Evolutionary conservation across 92 coral and sea anemone species (phyloP), one percentile per base, ranked within the genome.

Genomic region (Desmophyllum pertusum): DNA sequence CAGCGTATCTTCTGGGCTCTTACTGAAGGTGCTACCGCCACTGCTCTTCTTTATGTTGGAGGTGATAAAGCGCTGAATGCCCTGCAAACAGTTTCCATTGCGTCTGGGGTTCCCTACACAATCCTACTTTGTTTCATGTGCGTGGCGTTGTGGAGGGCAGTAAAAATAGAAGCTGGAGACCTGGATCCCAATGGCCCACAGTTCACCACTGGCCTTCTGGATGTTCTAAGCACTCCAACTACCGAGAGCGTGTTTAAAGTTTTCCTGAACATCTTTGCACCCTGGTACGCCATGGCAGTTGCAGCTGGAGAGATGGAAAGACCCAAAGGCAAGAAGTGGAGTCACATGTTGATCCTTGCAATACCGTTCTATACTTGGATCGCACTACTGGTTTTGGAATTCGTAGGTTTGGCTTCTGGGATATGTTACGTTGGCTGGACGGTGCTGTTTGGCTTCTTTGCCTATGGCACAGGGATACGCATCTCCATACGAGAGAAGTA

Each of bases 1-100:
- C 98, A 95, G 84, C 94, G 98, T 10, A 84, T 95, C 78, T 95
- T 95, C 83, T 95, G 98, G 98, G 98, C 98, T 68, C 80, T 95
- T 4, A 95, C 98, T 19, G 98, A 83, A 75, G 87, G 98, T 2
- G 98, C 98, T 4, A 89, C 91, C 3, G 98, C 98, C 18, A 90
- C 95, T n/a, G 98, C 94, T 21, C 90, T 94, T 61, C 88, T 94
- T 25, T 78, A 88, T 42, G 88, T 90, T n/a, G 98, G 95, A 13
- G 96, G 94, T 2, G 51, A 39, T 8, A 79, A 93, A 23, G 98
- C 98, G 9, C 83, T 94, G 50, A 84, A 75, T 35, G 96, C 98
- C 37, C 92, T 94, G 5, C 98, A 92, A 74, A 88, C 95, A 40
- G 94, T 89, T 29, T 90, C 98, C 52, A 90, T 92, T 18, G 83